These are phyloP conservation scores for Corythoichthys haematopterus DNA, from an alignment of 2,113 vertebrate genomes.

Conservation along the genomic window DNA sequence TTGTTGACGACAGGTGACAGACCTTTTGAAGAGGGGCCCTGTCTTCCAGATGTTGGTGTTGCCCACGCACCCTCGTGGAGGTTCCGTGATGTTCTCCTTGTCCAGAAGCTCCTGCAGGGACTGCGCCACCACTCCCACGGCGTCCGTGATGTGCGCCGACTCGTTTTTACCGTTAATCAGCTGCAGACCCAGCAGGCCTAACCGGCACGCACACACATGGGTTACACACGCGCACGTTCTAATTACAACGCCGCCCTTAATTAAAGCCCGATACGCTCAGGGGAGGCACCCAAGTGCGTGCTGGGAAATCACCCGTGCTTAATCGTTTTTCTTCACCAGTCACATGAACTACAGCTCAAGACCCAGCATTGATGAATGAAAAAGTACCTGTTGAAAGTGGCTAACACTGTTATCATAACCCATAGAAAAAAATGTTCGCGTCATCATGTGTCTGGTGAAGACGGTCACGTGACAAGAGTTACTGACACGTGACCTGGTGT, in stretches of 20 bases:
- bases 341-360: background rate
- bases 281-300: slow-evolving; percentile 44
- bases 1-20: no score
- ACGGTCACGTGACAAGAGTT: background rate
- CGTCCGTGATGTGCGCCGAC: slow-evolving; percentile 93
- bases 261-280: background rate
- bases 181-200: slow-evolving; percentile 93
- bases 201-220: slow-evolving; percentile 27
- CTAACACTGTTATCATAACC: background rate
- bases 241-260: background rate
- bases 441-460: background rate
- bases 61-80: slow-evolving; percentile 90
- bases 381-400: background rate
- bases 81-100: slow-evolving; percentile 98
- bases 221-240: slow-evolving; percentile 23
- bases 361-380: background rate
- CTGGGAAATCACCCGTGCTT: slow-evolving; percentile 48
- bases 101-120: slow-evolving; percentile 93
- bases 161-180: slow-evolving; percentile 97
- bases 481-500: no score
- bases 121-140: slow-evolving; percentile 89
- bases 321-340: background rate
- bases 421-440: background rate
- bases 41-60: slow-evolving; percentile 99
- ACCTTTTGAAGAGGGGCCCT: slow-evolving; percentile 91